Base-by-base conservation (phyloP, 2,888 invertebrate genomes). In the Anoplius nigerrimus region DNA sequence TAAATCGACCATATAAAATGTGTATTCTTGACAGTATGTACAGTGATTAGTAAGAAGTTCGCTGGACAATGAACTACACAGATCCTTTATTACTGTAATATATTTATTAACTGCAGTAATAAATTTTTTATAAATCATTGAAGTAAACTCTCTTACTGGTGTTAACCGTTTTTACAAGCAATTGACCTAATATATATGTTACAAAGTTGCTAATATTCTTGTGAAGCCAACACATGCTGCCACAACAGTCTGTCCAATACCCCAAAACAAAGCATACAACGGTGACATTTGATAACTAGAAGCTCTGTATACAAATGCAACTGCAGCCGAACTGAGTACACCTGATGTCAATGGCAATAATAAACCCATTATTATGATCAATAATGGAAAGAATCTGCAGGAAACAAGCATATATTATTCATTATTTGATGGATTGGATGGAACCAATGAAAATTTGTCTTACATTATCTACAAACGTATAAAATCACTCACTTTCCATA, bases 251-350 rank as follows among this genome's bases (percentile, higher is more conserved):
- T 98, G 98, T 74, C 97, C 98, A 61, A 97, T 94, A 65, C 98
- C 98, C 96, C 97, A 98, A 79, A 98, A 92, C 90, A 98, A 92
- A 62, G 98, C 97, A 89, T 97, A 96, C 69, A 97, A 92, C 51
- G 97, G 95, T 70, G 94, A 93, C 97, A 98, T 97, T 82, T 94
- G 93, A 87, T 96, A 92, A 88, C 94, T 94, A 61, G 97, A 95
- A 73, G 97, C 96, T 82, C 95, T 92, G 90, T 98, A 98, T 75
- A 98, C 97, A 86, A 97, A 97, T 62, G 98, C 97, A 73, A 98
- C 94, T 15, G 95, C 96, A 45, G 97, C 98, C 90, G 97, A 97
- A 89, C 94, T 95, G 45, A 96, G 92, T 62, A 95, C 94, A 69
- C 98, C 97, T 46, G 96, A 95, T 71, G 96, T 95, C 72, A 96